Base-by-base conservation (phyloP, 1,140 invertebrate genomes). In the Pseudomyrmex dendroicus region DNA sequence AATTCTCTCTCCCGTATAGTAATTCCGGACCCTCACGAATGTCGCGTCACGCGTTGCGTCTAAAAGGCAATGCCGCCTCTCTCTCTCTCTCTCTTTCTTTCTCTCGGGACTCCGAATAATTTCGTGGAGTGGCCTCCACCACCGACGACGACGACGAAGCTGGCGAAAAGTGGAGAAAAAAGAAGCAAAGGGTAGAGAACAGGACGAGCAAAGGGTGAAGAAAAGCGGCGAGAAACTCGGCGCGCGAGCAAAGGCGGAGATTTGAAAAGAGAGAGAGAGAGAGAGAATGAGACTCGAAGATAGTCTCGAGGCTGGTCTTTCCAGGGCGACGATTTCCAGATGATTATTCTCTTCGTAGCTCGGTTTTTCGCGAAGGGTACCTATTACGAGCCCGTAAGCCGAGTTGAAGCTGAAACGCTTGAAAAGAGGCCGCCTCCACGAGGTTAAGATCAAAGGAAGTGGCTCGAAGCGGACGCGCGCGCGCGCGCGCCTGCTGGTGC, bases 371-470 rank as follows among this genome's bases (percentile, higher is more conserved):
- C 85, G 83, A 86, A 89, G 86, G 86, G 78, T 83, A 83, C 87
- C 87, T 89, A 89, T 88, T 89, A 89, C 87, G 70, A 70, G 66
- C 76, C 88, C 76, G 59, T 80, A 80, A 83, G 87, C 84, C 73
- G 82, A 35, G 35, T 35, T 35, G 35, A 35, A 35, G 70, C 73
- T 52, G 84, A 88, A 88, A 88, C 84, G 87, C 74, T 89, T 88
- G 84, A 90, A 89, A 89, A 89, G 88, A 89, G 84, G 84, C 88
- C 86, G 73, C 86, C 76, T 86, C 83, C 78, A 83, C 62, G 89
- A 84, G 82, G 86, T 89, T 86, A 90, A 89, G 89, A 90, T 90
- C 89, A 90, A 90, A 90, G 89, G 73, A 88, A 90, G 89, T 88
- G 84, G 80, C 86, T 85, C 82, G 83, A 54, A 83, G 83, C 76